Base-by-base conservation (phyloP, 2,888 invertebrate species). In the Ceramica pisi region DNA sequence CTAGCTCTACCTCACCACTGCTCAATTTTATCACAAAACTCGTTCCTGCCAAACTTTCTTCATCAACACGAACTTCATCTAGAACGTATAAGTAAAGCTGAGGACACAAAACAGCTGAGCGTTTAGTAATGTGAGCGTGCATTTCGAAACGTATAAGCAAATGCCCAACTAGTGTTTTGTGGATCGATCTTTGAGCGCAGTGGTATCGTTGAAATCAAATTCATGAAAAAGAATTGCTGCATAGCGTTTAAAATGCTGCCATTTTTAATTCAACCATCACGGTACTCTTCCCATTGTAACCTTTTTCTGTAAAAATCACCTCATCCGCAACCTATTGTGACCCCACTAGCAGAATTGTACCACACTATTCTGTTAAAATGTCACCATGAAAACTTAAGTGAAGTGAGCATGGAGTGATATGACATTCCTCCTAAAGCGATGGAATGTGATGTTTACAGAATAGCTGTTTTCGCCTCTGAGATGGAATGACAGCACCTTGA, bases 1-100 rank as follows among this genome's bases (percentile, higher is more conserved):
- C 60, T 77, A 61, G 8, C 16, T 19, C 55, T 60, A 50, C 21
- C 60, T n/a, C n/a, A n/a, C n/a, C n/a, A n/a, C n/a, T 61, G 35
- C 26, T 57, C 51, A 50, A 69, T 75, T 60, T 63, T 60, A 63
- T 80, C 55, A 48, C n/a, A 23, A 60, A 80, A 78, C 60, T 78
- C 46, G 50, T 53, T 65, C 16, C 48, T 57, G 21, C 19, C 53
- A 71, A 80, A 83, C 64, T 79, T 77, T 73, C 73, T 71, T 79
- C 71, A 66, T 71, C 51, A 63, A 76, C 68, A 56, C 64, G 62
- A 67, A 78, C 74, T 81, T 85, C 59, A 50, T 57, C 64, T 61
- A 35, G 64, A 65, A 51, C 61, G 50, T 62, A 21, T 21, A 55
- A n/a, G n/a, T 65, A 73, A 66, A 80, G 51, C 31, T 26, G 46